Evolutionary conservation across 2,888 invertebrate species (phyloP), one percentile per base, ranked within the genome.

Genomic region (Dynastes hyllus): DNA sequence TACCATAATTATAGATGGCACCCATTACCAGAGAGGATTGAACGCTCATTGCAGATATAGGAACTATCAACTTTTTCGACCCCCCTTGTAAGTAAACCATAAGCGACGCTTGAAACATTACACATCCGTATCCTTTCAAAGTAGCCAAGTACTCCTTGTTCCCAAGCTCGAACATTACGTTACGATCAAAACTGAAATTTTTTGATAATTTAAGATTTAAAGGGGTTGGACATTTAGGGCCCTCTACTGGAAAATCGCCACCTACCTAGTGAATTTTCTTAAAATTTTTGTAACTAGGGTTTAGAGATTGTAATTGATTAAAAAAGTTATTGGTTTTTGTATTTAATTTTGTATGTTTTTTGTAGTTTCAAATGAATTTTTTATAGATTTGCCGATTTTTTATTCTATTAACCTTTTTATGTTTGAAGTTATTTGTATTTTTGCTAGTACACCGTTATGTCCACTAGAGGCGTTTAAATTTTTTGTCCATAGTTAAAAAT

Each of bases 1-100:
- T 93, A 22, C 99, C 99, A 87, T 94, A 98, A 85, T 93, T 93
- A 86, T 97, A 93, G 84, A 99, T 98, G 0, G 98, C 95, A 69
- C 96, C 96, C 95, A 98, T 98, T 0, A 96, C 97, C 76, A 99
- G 91, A 37, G 98, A 98, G 70, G 98, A 98, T 89, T 99, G 99
- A 0, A 99, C 99, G 88, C 98, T 98, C 90, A 98, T 93, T 0
- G 97, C 96, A 1, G 99, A 99, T 92, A 88, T 98, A 99, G 2
- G 96, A 94, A 79, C 98, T 98, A 89, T 99, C 98, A 9, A 99
- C 93, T 81, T 94, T 93, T 89, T 99, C 98, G 78, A 98, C 91
- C 90, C 98, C 98, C 83, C 95, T 92, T 0, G 98, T 94, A 78
- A 99, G 91, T 40, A 99, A 91, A 16, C 99, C 99, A 88, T 99